These are phyloP conservation scores for Ellobium chinense DNA, from an alignment of 2,888 invertebrate species.

Conservation along the genomic window DNA sequence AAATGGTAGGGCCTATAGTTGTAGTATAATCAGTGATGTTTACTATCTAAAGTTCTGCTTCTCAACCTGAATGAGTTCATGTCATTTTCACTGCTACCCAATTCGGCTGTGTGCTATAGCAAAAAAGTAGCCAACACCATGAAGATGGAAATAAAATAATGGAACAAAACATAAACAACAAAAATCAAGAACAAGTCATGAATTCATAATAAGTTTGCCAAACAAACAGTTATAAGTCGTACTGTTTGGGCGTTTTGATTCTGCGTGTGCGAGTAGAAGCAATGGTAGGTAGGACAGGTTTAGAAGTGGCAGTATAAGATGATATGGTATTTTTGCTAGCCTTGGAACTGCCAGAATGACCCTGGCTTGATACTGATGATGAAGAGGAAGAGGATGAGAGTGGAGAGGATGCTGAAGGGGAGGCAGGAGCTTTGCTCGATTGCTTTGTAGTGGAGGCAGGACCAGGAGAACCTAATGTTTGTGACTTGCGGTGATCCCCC, in stretches of 20 bases:
- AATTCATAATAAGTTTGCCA: no score
- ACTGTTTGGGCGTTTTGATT: constrained; percentile 75
- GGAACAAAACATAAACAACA: no score
- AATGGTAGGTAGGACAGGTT: constrained; percentile 64
- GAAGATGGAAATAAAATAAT: no score
- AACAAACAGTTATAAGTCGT: constrained; percentile 70
- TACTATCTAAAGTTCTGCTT: no score
- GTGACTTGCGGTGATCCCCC: neutral
- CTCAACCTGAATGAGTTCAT: no score
- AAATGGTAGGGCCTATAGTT: no score
- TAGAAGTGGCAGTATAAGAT: constrained; percentile 66
- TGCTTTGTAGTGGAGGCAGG: neutral
- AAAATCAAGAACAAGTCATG: no score
- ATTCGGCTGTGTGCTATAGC: no score
- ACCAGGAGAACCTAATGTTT: neutral
- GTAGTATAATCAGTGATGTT: no score
- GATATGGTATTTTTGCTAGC: constrained; percentile 49
- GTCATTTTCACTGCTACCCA: no score
- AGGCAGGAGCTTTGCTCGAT: neutral
- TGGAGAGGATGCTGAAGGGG: neutral
- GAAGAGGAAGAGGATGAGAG: constrained; percentile 17
- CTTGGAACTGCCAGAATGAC: neutral
- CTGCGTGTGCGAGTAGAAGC: constrained; percentile 73
- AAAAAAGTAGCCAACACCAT: no score
- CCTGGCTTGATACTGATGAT: constrained; percentile 21